Percentiles rank a stretch among this genome's conserved stretches.
These are phyloP conservation scores for Pectinophora gossypiella DNA, from an alignment of 1,140 invertebrate genomes.

Conservation along the genomic window DNA sequence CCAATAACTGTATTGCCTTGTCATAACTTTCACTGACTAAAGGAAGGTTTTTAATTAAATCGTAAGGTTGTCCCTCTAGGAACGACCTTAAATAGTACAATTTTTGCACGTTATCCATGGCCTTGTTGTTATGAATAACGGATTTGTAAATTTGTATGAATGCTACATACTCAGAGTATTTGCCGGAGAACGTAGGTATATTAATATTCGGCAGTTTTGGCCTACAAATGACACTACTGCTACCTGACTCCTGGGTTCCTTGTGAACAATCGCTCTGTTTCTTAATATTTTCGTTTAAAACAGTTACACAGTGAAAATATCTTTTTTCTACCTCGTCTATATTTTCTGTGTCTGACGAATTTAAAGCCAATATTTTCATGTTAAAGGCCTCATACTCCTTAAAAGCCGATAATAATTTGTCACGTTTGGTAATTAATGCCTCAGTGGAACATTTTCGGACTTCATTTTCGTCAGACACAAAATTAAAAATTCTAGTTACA, in stretches of 20 bases:
- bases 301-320: constrained; percentile 2
- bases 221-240: not conserved
- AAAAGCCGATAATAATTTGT: not conserved
- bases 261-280: not conserved
- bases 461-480: not conserved
- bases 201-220: not conserved
- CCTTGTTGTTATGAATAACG: constrained; percentile 5
- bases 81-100: constrained; percentile 5
- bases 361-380: constrained; percentile 3
- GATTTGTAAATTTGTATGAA: constrained; percentile 9
- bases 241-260: not conserved
- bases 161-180: not conserved
- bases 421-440: not conserved
- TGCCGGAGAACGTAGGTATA: not conserved
- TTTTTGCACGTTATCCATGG: constrained; percentile 8
- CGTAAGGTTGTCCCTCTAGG: constrained; percentile 5
- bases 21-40: not conserved
- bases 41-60: constrained; percentile 12
- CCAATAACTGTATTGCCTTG: constrained; percentile 2
- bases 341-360: not conserved
- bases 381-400: constrained; percentile 3
- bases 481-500: not conserved
- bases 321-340: not conserved
- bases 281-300: constrained; percentile 1
- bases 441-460: not conserved